Base-by-base conservation (phyloP, 1,140 invertebrate genomes). In the Eufriesea mexicana region DNA sequence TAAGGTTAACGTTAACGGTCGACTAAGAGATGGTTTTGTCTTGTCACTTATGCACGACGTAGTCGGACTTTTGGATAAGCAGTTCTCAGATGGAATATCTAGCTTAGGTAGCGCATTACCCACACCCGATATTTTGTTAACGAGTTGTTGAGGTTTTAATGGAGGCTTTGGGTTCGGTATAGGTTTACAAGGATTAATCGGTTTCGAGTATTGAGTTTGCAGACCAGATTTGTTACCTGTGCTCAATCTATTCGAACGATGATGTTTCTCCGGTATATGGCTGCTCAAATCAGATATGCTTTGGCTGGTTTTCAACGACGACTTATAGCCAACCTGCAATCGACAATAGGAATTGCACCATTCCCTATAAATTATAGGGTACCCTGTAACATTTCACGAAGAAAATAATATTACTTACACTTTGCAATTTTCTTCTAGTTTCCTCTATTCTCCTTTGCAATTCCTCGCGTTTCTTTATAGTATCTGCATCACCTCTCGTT, bases 401-500 rank as follows among this genome's bases (percentile, higher is more conserved):
- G 2, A 47, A 68, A 45, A 5, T 14, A 62, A 28, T 45, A 70
- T 1, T 84, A 96, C 96, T 96, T 94, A 98, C 98, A 93, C 96
- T 98, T 95, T 98, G 97, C 68, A 99, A 94, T 94, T 98, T 98
- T 89, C 96, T 96, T 91, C 97, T 96, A 0, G 98, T 98, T 94
- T 98, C 98, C 91, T 97, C 96, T 91, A 98, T 97, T 90, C 97
- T 95, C 91, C 97, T 96, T 85, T 97, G 96, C 67, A 98, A 93
- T 92, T 98, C 97, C 93, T 98, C 97, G 64, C 98, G 95, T 88
- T 97, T 97, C 79, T 96, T 96, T 8, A 95, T 95, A 4, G 96
- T 95, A 83, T 97, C 96, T 1, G 95, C 93, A 91, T 97, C 96
- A 51, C 92, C 93, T 88, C 95, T 94, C 0, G 94, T 92, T 86